Conservation (phyloP, 2,113 vertebrate genomes). For the Aramus guarauna region DNA sequence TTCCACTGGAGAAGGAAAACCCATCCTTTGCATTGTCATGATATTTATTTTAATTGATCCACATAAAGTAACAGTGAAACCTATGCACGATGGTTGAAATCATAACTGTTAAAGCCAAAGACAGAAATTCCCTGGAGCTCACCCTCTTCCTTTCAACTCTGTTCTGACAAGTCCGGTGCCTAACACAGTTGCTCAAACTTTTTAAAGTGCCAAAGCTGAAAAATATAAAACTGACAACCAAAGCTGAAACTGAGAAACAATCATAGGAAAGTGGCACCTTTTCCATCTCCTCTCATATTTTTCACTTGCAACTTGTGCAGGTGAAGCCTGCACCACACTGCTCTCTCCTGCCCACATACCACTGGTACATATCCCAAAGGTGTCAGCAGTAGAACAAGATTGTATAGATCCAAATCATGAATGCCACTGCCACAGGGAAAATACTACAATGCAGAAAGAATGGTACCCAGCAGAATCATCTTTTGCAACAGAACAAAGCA, state of each 20-base stretch:
- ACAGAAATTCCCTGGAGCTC: not conserved
- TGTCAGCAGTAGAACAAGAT: not conserved
- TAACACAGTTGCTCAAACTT: not conserved
- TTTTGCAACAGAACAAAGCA: not conserved
- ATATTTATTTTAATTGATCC: not conserved
- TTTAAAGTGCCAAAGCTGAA: not conserved
- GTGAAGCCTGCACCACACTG: not conserved
- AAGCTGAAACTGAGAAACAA: not conserved
- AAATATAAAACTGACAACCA: not conserved
- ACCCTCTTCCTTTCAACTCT: not conserved
- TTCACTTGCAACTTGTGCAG: not conserved
- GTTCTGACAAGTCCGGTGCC: not conserved
- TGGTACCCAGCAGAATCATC: not conserved
- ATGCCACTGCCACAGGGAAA: not conserved
- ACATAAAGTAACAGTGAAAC: not conserved
- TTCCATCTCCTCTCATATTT: not conserved
- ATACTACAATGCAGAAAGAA: not conserved
- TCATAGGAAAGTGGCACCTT: not conserved
- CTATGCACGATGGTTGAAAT: not conserved
- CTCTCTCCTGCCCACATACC: not conserved
- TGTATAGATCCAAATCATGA: not conserved
- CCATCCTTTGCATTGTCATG: not conserved
- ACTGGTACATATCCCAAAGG: not conserved
- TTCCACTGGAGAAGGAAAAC: not conserved
- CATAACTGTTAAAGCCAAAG: not conserved